Evolutionary conservation across 2,113 vertebrate genomes (phyloP).

Genomic region (Lepisosteus oculatus): DNA sequence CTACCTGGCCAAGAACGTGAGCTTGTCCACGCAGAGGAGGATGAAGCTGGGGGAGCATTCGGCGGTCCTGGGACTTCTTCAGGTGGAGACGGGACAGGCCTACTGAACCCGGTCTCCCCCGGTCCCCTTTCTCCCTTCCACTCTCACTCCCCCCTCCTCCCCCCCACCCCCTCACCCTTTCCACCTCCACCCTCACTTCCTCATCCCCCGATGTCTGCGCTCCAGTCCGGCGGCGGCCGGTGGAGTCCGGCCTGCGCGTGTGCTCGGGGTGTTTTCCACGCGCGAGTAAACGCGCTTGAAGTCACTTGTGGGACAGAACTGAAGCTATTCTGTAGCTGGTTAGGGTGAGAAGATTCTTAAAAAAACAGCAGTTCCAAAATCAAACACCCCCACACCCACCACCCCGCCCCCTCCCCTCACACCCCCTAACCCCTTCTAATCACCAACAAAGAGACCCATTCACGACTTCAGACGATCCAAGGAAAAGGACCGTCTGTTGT

Average conservation of each 20-base stretch:
- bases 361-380: slow-evolving; percentile 23
- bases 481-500: slow-evolving; percentile 30
- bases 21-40: slow-evolving; percentile 92
- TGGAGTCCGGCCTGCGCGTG: background rate
- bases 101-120: slow-evolving; percentile 65
- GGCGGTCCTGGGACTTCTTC: slow-evolving; percentile 92
- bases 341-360: slow-evolving; percentile 21
- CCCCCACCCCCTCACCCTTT: slow-evolving; percentile 47
- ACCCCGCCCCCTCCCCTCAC: slow-evolving; percentile 14
- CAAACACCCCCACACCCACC: slow-evolving; percentile 23
- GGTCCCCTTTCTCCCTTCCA: slow-evolving; percentile 24
- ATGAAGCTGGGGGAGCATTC: slow-evolving; percentile 98
- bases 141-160: slow-evolving; percentile 6
- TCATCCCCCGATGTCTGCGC: slow-evolving; percentile 12
- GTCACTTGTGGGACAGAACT: background rate
- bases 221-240: background rate
- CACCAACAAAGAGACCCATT: slow-evolving; percentile 32
- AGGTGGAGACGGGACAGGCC: slow-evolving; percentile 97
- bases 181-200: slow-evolving; percentile 10
- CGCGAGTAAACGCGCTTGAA: too few relatives aligned
- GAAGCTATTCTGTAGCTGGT: slow-evolving; percentile 4
- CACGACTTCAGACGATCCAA: slow-evolving; percentile 24
- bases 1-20: slow-evolving; percentile 98
- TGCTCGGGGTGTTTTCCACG: too few relatives aligned
- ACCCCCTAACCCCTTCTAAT: slow-evolving; percentile 21